Evolutionary conservation across 2,888 invertebrate genomes (phyloP), one percentile per base, ranked within the genome.

Genomic region (Parnassius apollo): DNA sequence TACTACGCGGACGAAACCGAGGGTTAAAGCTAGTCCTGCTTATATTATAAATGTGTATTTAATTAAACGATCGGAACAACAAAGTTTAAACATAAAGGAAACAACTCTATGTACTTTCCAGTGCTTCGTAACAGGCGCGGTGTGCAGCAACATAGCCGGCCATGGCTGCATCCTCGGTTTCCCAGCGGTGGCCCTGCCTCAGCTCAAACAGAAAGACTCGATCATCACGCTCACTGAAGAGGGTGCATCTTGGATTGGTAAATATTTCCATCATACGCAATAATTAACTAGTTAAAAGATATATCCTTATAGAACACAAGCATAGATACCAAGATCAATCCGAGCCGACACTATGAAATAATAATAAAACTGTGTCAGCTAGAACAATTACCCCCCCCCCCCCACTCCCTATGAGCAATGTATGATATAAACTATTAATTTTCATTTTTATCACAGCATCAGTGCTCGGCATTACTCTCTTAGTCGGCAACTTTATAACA

Each of bases 161-260:
- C 80, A 81, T 45, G 88, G 86, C 44, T 78, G 80, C 61, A 75
- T 75, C n/a, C 75, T 85, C 54, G 94, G 94, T 0, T 94, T 90
- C 75, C 93, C 93, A 1, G 93, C 94, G 0, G 87, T 94, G 22
- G 75, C 94, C 49, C 75, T 94, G 54, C 93, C 94, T 0, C 93
- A 94, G 72, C 83, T 94, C 13, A 75, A 81, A 61, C 61, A 69
- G 1, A 68, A 75, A 0, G 75, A 76, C 54, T 80, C 86, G 0
- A 66, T 69, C 2, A 82, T 93, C 49, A 73, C 69, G 0, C 77
- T 93, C 9, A 82, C 78, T 0, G 74, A 79, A 22, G 78, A 86
- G 2, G 74, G 85, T 60, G 88, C 86, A 0, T 93, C 93, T 22
- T 94, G 94, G 93, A 90, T 94, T 69, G 93, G 90, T 89, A 66